Conservation (phyloP, 1,140 invertebrate genomes). For the Akabosia matsudoensis region DNA sequence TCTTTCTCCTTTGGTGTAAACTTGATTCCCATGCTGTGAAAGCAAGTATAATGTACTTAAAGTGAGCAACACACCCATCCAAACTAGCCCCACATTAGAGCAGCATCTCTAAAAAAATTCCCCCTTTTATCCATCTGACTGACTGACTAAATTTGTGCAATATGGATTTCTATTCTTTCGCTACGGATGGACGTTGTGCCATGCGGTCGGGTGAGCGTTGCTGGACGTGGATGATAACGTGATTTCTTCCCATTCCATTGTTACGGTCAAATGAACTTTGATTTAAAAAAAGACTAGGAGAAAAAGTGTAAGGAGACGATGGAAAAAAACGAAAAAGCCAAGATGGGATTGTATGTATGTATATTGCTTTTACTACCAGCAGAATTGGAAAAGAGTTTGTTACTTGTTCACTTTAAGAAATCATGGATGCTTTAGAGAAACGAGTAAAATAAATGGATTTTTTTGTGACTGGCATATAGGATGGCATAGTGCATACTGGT, state of each 20-base stretch:
- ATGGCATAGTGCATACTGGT: too few relatives aligned
- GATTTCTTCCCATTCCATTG: constrained; percentile 20
- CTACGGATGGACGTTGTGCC: neutral
- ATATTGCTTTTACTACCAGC: too few relatives aligned
- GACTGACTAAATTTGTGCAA: constrained; percentile 13
- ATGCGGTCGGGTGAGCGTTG: constrained; percentile 1
- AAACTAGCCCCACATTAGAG: neutral
- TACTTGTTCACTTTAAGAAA: too few relatives aligned
- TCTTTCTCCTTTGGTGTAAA: neutral
- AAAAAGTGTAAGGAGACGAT: neutral
- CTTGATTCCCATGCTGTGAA: neutral
- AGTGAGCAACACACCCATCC: constrained; percentile 3
- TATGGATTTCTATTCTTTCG: constrained; percentile 7
- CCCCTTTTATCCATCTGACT: neutral
- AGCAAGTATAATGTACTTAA: constrained; percentile 8
- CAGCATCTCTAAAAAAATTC: neutral
- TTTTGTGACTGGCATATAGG: too few relatives aligned
- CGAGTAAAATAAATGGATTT: too few relatives aligned
- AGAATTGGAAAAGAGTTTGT: neutral
- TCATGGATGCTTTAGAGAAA: too few relatives aligned
- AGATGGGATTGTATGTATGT: too few relatives aligned
- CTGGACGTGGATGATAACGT: constrained; percentile 16
- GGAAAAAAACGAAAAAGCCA: neutral
- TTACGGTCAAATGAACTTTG: constrained; percentile 25
- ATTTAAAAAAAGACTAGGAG: constrained; percentile 8